Conservation (phyloP, 1,140 invertebrate species). For the Lepidotrigona ventralis region DNA sequence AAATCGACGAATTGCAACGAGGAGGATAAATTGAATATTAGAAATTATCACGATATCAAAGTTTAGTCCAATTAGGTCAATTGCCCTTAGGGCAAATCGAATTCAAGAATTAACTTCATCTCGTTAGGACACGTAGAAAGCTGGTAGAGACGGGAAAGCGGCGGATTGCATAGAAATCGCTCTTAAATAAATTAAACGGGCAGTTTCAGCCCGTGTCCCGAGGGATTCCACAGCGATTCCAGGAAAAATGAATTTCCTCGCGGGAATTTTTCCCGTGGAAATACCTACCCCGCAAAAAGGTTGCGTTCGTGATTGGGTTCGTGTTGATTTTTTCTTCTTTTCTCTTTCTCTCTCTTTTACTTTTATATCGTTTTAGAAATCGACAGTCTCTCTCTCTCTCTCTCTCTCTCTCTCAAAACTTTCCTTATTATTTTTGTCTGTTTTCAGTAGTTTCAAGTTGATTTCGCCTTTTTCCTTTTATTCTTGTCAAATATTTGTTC, state of each 20-base stretch:
- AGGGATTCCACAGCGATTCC: neutral
- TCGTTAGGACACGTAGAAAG: neutral
- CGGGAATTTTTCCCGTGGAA: neutral
- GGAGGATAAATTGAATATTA: too few species aligned
- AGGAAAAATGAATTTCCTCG: neutral
- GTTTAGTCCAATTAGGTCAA: too few species aligned
- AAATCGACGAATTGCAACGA: too few species aligned
- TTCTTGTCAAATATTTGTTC: too few species aligned
- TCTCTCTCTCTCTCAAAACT: neutral
- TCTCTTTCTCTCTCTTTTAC: too few species aligned
- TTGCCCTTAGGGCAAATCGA: neutral
- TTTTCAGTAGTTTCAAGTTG: too few species aligned
- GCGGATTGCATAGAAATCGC: neutral
- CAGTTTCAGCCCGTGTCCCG: neutral
- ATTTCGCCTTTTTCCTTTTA: too few species aligned
- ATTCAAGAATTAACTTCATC: neutral
- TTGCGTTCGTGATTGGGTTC: conserved; percentile 5
- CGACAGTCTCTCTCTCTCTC: neutral
- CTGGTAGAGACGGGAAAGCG: neutral
- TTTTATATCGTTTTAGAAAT: neutral
- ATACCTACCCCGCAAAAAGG: neutral
- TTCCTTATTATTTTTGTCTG: too few species aligned
- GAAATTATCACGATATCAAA: neutral
- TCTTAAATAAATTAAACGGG: conserved; percentile 14
- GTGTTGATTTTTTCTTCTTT: neutral